phyloP scores from a whole-genome alignment of 2,888 invertebrate genomes.

The Sminthurinus aureus region DNA sequence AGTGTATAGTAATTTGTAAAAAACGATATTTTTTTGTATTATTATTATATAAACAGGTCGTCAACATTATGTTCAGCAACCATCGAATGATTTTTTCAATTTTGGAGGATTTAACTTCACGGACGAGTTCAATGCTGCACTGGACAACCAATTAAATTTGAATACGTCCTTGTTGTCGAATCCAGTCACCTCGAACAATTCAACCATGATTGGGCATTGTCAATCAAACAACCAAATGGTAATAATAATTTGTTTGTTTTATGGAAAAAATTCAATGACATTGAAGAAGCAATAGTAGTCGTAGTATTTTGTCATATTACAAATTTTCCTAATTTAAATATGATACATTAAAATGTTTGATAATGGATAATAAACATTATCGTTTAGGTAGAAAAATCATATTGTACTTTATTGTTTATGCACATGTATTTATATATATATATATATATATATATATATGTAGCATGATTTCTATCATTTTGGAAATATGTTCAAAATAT shows the following conservation, averaged over 20 bases:
- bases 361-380: no score
- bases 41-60: slow-evolving; percentile 50
- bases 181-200: slow-evolving; percentile 43
- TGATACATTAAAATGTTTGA: slow-evolving; percentile 35
- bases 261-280: no score
- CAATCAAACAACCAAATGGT: slow-evolving; percentile 59
- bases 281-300: no score
- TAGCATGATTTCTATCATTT: no score
- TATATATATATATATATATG: no score
- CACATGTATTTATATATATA: no score
- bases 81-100: slow-evolving; percentile 59
- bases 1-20: no score
- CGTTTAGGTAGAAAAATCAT: no score
- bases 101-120: slow-evolving; percentile 60
- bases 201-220: slow-evolving; percentile 60
- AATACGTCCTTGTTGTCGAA: slow-evolving; percentile 55
- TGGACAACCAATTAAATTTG: slow-evolving; percentile 60
- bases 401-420: no score
- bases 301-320: no score
- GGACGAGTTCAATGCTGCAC: slow-evolving; percentile 59
- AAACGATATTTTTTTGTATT: slow-evolving; percentile 13
- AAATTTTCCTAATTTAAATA: no score
- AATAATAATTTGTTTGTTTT: slow-evolving; percentile 12
- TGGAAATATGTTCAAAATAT: no score
- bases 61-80: slow-evolving; percentile 58